Evolutionary conservation across 2,797 vertebrate species (phyloP), one percentile per base, ranked within the genome.

Genomic region (Tympanoctomys barrerae): DNA sequence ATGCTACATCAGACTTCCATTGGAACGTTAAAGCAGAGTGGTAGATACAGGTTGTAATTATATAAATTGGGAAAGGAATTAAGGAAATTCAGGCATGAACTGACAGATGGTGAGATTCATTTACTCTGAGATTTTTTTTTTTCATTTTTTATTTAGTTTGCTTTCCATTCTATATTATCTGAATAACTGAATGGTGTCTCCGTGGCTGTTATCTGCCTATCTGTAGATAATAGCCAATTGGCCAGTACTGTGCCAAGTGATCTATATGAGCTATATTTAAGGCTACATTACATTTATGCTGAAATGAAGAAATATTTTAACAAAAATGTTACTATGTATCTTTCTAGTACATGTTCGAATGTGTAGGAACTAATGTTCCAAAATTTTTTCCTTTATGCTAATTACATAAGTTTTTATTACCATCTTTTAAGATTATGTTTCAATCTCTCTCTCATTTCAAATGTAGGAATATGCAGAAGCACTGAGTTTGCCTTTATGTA

Each of bases 241-340:
- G 31, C 96, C 97, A 95, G 94, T 96, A 87, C 83, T 96, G 89
- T 95, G 70, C 85, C 97, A 96, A 97, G 92, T 96, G 71, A 94
- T 93, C 83, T 94, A 94, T 92, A 93, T 94, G 68, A 79, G 61
- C 68, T 92, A 59, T 87, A 94, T 87, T 89, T 94, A 94, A 96
- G 2, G 4, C 22, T 80, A 36, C 90, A 64, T 87, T 97, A 75
- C 95, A 31, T 94, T 97, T 87, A 94, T 71, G n/a, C 8, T 90
- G 14, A 86, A 97, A 90, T 18, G 24, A 91, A 62, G 18, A 70
- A 75, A 89, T 93, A 71, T 46, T 85, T 96, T 87, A 81, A 94
- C 62, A 26, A 39, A 92, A 96, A 96, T 85, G 82, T 33, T 24
- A 83, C 77, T 87, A 81, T 87, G 18, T 93, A 57, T 84, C 54